Percentiles rank a stretch among this genome's conserved stretches.
Evolutionary conservation across 2,888 invertebrate genomes (phyloP).

Genomic region (Oegoconia quadripuncta): DNA sequence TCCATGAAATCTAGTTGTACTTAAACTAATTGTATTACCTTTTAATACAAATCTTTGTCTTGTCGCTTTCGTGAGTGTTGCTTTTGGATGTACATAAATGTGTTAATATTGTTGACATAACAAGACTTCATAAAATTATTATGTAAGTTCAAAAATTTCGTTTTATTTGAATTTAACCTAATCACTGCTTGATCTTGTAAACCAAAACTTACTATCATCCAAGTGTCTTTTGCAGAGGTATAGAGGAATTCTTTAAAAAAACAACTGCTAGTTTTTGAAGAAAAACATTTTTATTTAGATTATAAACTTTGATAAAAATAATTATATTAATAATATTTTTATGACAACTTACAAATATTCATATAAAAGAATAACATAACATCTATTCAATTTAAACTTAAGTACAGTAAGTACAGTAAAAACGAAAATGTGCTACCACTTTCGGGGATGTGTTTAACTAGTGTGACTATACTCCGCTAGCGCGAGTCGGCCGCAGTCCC

Average conservation of each 20-base stretch:
- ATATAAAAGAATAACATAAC: constrained; percentile 79
- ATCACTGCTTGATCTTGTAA: too few relatives aligned
- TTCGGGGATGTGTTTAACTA: constrained; percentile 72
- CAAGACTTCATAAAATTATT: constrained; percentile 31
- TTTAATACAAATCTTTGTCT: constrained; percentile 29
- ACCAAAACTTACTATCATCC: too few relatives aligned
- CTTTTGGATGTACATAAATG: constrained; percentile 48
- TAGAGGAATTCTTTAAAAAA: constrained; percentile 1
- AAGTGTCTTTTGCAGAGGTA: neutral
- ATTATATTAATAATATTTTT: constrained; percentile 80
- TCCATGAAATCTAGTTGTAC: constrained; percentile 1
- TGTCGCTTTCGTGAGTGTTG: constrained; percentile 45
- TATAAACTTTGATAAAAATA: constrained; percentile 81
- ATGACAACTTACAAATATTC: constrained; percentile 79
- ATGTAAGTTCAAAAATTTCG: constrained; percentile 18
- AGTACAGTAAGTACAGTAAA: constrained; percentile 67
- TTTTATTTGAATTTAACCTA: too few relatives aligned
- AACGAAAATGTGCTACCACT: constrained; percentile 75
- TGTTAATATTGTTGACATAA: constrained; percentile 35
- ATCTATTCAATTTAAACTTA: constrained; percentile 75
- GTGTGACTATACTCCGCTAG: constrained; percentile 63
- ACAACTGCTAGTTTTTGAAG: constrained; percentile 57
- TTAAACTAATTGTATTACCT: constrained; percentile 4
- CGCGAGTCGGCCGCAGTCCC: too few relatives aligned
- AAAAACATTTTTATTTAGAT: constrained; percentile 80